Conservation (phyloP, 2,797 vertebrate genomes). For the Pempheris klunzingeri region DNA sequence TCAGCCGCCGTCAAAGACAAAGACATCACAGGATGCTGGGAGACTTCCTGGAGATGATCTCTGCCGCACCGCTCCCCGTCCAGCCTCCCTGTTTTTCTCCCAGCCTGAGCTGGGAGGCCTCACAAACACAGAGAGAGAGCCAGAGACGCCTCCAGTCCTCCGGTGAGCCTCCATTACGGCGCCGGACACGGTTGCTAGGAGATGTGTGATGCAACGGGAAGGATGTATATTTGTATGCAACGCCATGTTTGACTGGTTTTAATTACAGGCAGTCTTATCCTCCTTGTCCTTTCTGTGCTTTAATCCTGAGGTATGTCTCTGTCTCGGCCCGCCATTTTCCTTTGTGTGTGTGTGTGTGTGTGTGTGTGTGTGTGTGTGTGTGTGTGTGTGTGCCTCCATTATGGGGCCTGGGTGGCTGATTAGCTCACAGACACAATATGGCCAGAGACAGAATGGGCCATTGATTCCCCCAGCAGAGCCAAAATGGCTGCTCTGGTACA, state of each 20-base stretch:
- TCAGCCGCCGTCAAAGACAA: background rate
- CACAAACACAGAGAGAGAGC: too few species aligned
- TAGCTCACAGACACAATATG: conserved; percentile 69
- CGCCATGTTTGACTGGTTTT: background rate
- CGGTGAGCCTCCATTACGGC: conserved; percentile 5
- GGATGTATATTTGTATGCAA: conserved; percentile 43
- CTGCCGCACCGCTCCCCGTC: too few species aligned
- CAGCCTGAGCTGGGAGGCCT: background rate
- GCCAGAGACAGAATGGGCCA: conserved; percentile 56
- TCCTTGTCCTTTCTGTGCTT: conserved; percentile 1
- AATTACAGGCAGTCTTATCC: conserved; percentile 18
- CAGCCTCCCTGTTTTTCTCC: background rate
- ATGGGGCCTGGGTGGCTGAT: conserved; percentile 64
- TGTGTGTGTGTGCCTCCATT: conserved; percentile 34
- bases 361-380: conserved; percentile 18
- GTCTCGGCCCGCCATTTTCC: background rate
- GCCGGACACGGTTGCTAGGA: conserved; percentile 57
- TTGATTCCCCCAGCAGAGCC: conserved; percentile 60
- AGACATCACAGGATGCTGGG: background rate
- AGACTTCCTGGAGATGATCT: conserved; percentile 3
- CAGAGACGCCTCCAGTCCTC: conserved; percentile 15
- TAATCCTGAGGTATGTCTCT: conserved; percentile 6
- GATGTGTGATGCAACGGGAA: conserved; percentile 34
- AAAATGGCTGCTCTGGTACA: conserved; percentile 65
- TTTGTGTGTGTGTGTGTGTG: background rate